Percentiles rank a stretch among this genome's conserved stretches.
Conservation (phyloP, 2,888 invertebrate species). For the Lycaena phlaeas region DNA sequence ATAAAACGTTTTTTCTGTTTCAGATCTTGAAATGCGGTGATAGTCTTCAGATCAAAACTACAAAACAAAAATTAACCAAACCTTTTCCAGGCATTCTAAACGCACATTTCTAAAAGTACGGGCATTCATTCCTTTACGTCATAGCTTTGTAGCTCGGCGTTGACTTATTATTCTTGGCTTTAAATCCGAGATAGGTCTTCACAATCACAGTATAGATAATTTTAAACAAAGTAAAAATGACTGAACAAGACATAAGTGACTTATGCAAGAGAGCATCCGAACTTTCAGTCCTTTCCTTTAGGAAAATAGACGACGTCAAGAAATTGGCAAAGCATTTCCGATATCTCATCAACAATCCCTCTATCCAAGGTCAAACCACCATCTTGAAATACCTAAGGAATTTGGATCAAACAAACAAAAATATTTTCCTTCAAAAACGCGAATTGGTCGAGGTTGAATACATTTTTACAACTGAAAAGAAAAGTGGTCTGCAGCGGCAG, state of each 20-base stretch:
- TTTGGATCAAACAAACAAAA: slow-evolving; percentile 44
- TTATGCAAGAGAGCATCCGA: slow-evolving; percentile 36
- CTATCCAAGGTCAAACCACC: slow-evolving; percentile 37
- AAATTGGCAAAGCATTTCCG: slow-evolving; percentile 50
- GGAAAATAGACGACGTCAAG: slow-evolving; percentile 52
- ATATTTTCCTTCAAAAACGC: slow-evolving; percentile 44
- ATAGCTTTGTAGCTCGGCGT: slow-evolving; percentile 17
- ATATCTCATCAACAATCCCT: slow-evolving; percentile 44
- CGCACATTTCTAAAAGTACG: slow-evolving; percentile 30
- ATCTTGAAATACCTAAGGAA: slow-evolving; percentile 41
- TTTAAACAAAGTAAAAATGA: slow-evolving; percentile 24
- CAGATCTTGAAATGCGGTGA: slow-evolving; percentile 71
- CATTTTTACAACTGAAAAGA: slow-evolving; percentile 63
- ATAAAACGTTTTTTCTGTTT: slow-evolving; percentile 21
- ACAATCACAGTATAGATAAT: slow-evolving; percentile 32
- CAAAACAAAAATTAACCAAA: slow-evolving; percentile 24
- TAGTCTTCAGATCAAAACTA: slow-evolving; percentile 33
- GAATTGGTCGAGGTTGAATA: slow-evolving; percentile 60
- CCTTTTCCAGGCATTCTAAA: slow-evolving; percentile 19
- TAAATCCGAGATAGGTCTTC: slow-evolving; percentile 32
- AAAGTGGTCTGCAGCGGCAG: slow-evolving; percentile 54
- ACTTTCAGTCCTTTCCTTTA: slow-evolving; percentile 50
- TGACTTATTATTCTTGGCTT: slow-evolving; percentile 28
- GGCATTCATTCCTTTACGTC: slow-evolving; percentile 25
- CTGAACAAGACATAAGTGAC: slow-evolving; percentile 32